Evolutionary conservation across 2,888 invertebrate species (phyloP), one percentile per base, ranked within the genome.

Genomic region (Leucophenga maculata): DNA sequence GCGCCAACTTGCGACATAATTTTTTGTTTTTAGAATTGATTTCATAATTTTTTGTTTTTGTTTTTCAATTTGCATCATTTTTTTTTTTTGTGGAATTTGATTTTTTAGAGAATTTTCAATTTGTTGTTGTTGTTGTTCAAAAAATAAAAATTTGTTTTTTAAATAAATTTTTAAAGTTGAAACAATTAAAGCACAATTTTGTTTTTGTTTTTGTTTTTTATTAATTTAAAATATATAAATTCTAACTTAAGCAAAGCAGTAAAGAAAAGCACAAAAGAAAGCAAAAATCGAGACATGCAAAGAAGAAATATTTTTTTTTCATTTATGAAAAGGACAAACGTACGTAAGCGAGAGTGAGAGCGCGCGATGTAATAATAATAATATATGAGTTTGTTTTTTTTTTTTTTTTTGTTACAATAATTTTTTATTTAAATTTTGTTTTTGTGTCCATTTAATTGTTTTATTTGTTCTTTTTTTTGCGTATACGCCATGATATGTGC

Each of bases 81-180:
- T 13, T 46, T 13, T 46, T 46, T 13, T 46, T 46, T 46, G 46
- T 50, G 83, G 84, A 83, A 84, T 83, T 79, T 79, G 67, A 80
- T 81, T 77, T 84, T 85, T 85, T 86, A 86, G 86, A 86, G 86
- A 86, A 86, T 84, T 79, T 73, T 57, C 22, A 26, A 6, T 59
- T 14, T n/a, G 13, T 31, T 68, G 69, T 74, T 69, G 68, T 70
- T 60, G 46, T 64, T 26, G n/a, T 65, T 18, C 67, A 69, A 72
- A 18, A 71, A 65, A 18, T 31, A 22, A 26, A 22, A 18, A n/a
- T 70, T 50, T 20, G 18, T 31, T 59, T 60, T 39, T 14, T 6
- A n/a, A 50, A 50, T 50, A 14, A 50, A 26, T 26, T 26, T 26
- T 26, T 26, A 59, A 20, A 31, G 6, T 31, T 59, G 31, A 54